phyloP scores from a whole-genome alignment of 1,140 invertebrate species.

The Brachionus sp. region DNA sequence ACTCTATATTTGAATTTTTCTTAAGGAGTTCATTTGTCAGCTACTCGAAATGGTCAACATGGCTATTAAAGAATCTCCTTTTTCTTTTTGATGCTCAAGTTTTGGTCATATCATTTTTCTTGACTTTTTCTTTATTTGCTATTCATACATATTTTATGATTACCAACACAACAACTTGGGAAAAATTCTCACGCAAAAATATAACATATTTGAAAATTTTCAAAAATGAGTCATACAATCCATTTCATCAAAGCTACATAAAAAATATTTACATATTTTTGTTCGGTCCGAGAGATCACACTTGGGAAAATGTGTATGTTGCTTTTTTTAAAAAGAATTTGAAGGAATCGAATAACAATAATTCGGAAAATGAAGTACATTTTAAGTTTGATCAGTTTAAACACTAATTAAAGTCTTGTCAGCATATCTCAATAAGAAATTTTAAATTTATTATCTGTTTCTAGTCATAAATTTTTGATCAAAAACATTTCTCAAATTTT shows the following conservation, averaged over 20 bases:
- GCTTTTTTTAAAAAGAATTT: slow-evolving; percentile 21
- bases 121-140: background rate
- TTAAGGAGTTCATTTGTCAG: background rate
- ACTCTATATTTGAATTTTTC: background rate
- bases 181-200: slow-evolving; percentile 24
- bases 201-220: slow-evolving; percentile 29
- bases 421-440: background rate
- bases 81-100: slow-evolving; percentile 34
- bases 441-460: background rate
- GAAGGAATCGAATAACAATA: background rate
- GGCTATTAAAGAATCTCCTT: slow-evolving; percentile 10
- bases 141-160: slow-evolving; percentile 24
- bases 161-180: slow-evolving; percentile 28
- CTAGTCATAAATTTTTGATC: background rate
- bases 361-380: slow-evolving; percentile 17
- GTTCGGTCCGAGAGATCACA: slow-evolving; percentile 4
- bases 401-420: background rate
- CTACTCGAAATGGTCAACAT: slow-evolving; percentile 11
- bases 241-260: slow-evolving; percentile 31
- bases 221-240: background rate
- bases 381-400: background rate
- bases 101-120: slow-evolving; percentile 6
- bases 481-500: no score
- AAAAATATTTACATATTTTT: slow-evolving; percentile 32
- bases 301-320: slow-evolving; percentile 28